Conservation (phyloP, 1,140 invertebrate genomes). For the Coelopa frigida region DNA sequence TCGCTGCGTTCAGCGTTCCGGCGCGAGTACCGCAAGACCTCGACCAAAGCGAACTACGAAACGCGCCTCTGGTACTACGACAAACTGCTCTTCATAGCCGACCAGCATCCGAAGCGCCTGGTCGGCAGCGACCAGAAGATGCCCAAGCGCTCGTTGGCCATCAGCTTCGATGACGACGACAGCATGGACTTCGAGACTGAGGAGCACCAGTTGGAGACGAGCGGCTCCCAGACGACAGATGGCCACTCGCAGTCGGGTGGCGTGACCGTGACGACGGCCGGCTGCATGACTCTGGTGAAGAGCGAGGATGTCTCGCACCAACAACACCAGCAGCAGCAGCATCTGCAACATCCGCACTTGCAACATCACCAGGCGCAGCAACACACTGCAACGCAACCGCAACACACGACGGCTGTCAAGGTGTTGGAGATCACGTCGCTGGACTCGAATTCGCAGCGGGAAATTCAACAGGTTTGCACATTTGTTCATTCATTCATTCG, state of each 20-base stretch:
- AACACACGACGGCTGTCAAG: slow-evolving; percentile 28
- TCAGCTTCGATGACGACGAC: slow-evolving; percentile 30
- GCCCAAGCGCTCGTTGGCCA: slow-evolving; percentile 30
- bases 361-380: slow-evolving; percentile 24
- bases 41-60: slow-evolving; percentile 34
- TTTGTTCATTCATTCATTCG: too few species aligned
- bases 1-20: slow-evolving; percentile 37
- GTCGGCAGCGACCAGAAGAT: slow-evolving; percentile 7
- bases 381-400: slow-evolving; percentile 10
- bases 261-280: slow-evolving; percentile 30
- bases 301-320: slow-evolving; percentile 20
- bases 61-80: slow-evolving; percentile 42
- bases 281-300: slow-evolving; percentile 32
- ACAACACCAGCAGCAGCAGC: slow-evolving; percentile 10
- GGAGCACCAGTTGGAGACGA: slow-evolving; percentile 15
- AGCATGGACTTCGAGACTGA: slow-evolving; percentile 40
- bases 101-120: slow-evolving; percentile 32
- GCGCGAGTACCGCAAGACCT: slow-evolving; percentile 34
- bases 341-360: slow-evolving; percentile 4
- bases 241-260: slow-evolving; percentile 10
- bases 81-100: slow-evolving; percentile 39
- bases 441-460: slow-evolving; percentile 38
- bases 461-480: slow-evolving; percentile 33
- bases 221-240: slow-evolving; percentile 3
- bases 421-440: slow-evolving; percentile 39